Conservation (phyloP, 2,113 vertebrate genomes). For the Desmodus rotundus region DNA sequence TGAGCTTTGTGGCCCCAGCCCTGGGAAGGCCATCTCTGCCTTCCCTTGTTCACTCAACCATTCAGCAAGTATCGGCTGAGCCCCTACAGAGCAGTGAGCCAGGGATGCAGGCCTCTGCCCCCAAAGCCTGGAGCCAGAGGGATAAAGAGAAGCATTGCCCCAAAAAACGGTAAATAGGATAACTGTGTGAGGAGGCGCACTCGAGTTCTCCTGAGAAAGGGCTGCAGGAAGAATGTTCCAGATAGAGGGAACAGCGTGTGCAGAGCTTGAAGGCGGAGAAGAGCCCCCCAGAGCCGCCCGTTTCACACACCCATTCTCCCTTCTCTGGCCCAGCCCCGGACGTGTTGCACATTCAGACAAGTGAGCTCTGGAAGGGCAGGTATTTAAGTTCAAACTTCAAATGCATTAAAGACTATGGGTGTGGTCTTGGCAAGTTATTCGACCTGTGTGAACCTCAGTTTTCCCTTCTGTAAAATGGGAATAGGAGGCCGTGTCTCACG, state of each 20-base stretch:
- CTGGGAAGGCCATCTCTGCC: neutral
- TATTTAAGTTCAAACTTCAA: neutral
- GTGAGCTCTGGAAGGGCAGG: too few relatives aligned
- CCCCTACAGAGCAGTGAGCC: neutral
- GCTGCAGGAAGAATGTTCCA: neutral
- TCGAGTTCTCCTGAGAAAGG: neutral
- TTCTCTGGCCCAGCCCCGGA: neutral
- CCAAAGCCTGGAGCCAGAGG: fast-evolving
- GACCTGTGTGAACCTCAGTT: neutral
- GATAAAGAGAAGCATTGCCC: neutral
- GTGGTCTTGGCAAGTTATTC: neutral
- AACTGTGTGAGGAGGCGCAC: fast-evolving
- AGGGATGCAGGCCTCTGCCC: neutral
- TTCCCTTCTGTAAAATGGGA: neutral
- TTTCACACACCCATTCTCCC: neutral
- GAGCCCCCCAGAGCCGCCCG: fast-evolving
- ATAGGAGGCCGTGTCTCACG: fast-evolving
- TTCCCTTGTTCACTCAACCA: neutral
- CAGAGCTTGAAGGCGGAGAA: neutral
- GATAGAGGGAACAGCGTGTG: neutral
- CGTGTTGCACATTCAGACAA: neutral
- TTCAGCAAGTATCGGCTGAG: neutral
- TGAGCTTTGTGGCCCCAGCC: neutral
- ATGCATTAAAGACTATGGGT: neutral
- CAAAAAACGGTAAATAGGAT: neutral